Evolutionary conservation across 1,140 invertebrate species (phyloP), one percentile per base, ranked within the genome.

Genomic region (Pseudomyrmex sp.): DNA sequence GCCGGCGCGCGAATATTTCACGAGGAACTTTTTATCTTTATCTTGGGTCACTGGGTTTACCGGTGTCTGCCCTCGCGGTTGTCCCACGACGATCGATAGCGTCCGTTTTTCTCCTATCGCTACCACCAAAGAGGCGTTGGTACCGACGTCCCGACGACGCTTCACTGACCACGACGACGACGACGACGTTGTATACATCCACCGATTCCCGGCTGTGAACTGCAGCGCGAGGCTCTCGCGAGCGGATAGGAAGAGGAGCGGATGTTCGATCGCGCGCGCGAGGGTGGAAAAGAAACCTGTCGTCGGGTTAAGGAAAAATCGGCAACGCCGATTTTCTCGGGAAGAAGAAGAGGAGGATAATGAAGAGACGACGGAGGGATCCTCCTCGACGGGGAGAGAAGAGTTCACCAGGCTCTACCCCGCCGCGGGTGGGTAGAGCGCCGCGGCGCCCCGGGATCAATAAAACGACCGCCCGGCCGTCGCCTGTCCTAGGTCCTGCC

Each of bases 361-460:
- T 26, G 85, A 58, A 66, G 74, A 76, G 75, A 82, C 18, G 72
- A 75, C 46, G 58, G 20, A 74, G 35, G 0, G 79, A 62, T 87
- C 54, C 62, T 65, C 74, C 48, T 58, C 52, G 73, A 61, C 66
- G 61, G 20, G 66, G 26, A 85, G 61, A 88, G 83, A 46, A 70
- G 50, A 18, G 13, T 80, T 88, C 76, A 82, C 59, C 74, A 86
- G 84, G 74, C 87, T 69, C 74, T 82, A 84, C 72, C 87, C 88
- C 88, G 87, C 92, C 92, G 92, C 93, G 93, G 92, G 89, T 94
- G 93, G 93, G 91, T 93, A 92, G 35, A 35, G 93, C 93, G 93
- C 93, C 93, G 93, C 93, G 93, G 93, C 93, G 93, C 93, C 93
- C 92, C 93, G 93, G 92, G 91, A 94, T 93, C 93, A 93, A 94